Percentiles rank a stretch among this genome's conserved stretches.
These are phyloP conservation scores for Papilio helenus DNA, from an alignment of 1,140 invertebrate species.

Conservation along the genomic window DNA sequence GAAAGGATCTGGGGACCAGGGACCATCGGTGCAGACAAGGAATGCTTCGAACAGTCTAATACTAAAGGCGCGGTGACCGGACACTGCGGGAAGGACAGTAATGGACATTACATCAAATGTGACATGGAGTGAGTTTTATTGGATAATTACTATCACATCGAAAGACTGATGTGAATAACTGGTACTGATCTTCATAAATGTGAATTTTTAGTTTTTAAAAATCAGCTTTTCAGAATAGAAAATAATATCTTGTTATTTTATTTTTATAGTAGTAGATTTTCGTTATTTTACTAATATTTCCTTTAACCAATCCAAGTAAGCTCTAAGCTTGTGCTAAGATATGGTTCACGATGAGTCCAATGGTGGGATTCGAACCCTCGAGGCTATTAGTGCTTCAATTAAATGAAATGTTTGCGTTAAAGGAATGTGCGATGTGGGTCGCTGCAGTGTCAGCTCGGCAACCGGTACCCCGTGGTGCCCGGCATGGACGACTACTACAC, in stretches of 20 bases:
- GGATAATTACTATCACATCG: not conserved
- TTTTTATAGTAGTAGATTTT: too few species aligned
- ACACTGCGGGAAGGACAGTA: constrained; percentile 92
- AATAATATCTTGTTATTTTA: not conserved
- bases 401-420: constrained; percentile 4
- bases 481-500: constrained; percentile 92
- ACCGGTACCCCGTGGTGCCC: constrained; percentile 88
- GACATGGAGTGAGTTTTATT: constrained; percentile 90
- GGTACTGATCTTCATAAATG: too few species aligned
- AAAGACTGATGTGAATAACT: not conserved
- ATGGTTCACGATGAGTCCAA: too few species aligned
- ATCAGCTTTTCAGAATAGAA: not conserved
- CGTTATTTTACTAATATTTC: too few species aligned
- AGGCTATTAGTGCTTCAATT: too few species aligned
- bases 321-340: too few species aligned
- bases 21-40: constrained; percentile 88
- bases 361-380: too few species aligned
- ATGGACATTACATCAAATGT: constrained; percentile 93
- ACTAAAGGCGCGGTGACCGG: constrained; percentile 96
- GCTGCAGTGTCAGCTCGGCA: constrained; percentile 94
- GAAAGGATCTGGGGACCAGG: constrained; percentile 95
- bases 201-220: too few species aligned
- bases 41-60: constrained; percentile 97
- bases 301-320: too few species aligned
- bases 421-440: constrained; percentile 95